Evolutionary conservation across 1,140 invertebrate species (phyloP), one percentile per base, ranked within the genome.

Genomic region (Trypoxylus dichotomus): DNA sequence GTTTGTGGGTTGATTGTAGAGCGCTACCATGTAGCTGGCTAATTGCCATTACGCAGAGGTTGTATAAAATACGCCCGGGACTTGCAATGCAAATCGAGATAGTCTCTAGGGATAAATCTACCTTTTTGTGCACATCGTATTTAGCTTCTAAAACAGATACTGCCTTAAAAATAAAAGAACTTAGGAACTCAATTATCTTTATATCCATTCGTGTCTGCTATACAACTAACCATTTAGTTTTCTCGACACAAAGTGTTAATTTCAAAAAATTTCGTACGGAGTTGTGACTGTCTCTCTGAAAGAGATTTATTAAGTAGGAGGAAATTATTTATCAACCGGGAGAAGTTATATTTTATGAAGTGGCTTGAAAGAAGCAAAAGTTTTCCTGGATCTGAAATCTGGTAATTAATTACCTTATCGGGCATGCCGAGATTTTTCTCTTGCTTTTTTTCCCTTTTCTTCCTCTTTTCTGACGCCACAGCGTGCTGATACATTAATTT

Each of bases 371-470:
- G 27, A 29, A 29, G 60, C 60, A 68, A 29, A 68, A 68, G 60
- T 68, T 68, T 68, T 68, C 27, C 60, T 68, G 60, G 60, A 68
- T 24, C 60, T 68, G 60, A 68, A 29, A 68, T 68, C 60, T 68
- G 60, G 60, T 68, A 68, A 68, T 68, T 68, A 68, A 68, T 68
- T 68, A 68, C 60, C 13, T 68, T 68, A 68, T 68, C 21, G 60
- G 60, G 11, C 21, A 27, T 10, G 60, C 60, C 60, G 60, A 68
- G 60, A 68, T 68, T 68, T 68, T 68, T n/a, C 60, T 24, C 24
- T 27, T 68, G 25, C 60, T 68, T 29, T 29, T n/a, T 29, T 27
- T 11, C 60, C 24, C 27, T 21, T 13, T 68, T 68, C 27, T 29
- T 68, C 27, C 24, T 27, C 24, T 11, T 25, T 68, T 25, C 60